These are phyloP conservation scores for Agrochola circellaris DNA, from an alignment of 2,888 invertebrate genomes.

Conservation along the genomic window DNA sequence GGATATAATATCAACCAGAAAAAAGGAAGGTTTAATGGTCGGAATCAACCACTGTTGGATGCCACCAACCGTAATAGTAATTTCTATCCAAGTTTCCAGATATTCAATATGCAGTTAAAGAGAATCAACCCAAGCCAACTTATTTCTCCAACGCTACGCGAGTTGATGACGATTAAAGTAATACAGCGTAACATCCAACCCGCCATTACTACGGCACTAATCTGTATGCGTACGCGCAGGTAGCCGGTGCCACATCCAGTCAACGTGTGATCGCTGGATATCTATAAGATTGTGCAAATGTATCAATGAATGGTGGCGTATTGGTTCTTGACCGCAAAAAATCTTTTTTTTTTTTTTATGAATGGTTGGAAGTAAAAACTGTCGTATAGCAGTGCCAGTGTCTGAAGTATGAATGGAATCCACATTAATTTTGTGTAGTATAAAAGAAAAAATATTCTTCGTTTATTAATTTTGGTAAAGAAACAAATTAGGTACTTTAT, in stretches of 20 bases:
- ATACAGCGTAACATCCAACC: slow-evolving; percentile 82
- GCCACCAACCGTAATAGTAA: neutral
- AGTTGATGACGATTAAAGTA: slow-evolving; percentile 86
- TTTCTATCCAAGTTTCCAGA: neutral
- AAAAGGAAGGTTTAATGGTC: no score
- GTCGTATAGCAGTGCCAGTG: neutral
- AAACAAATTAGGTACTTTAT: neutral
- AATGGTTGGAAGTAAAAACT: neutral
- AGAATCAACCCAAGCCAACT: neutral
- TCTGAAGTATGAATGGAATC: neutral
- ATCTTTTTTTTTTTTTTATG: neutral
- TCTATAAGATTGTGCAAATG: slow-evolving; percentile 33
- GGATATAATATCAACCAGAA: no score
- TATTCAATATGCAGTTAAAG: neutral
- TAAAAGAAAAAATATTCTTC: neutral
- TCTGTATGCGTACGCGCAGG: slow-evolving; percentile 75
- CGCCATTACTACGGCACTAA: slow-evolving; percentile 79
- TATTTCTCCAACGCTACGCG: slow-evolving; percentile 71
- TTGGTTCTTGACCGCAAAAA: slow-evolving; percentile 14
- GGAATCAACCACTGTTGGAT: neutral
- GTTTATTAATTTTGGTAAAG: neutral
- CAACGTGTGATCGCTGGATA: slow-evolving; percentile 2
- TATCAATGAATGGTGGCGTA: slow-evolving; percentile 25
- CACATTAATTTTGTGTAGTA: neutral
- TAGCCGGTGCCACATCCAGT: slow-evolving; percentile 62